These are phyloP conservation scores for Rhinogobio ventralis DNA, from an alignment of 2,797 vertebrate species.

Conservation along the genomic window DNA sequence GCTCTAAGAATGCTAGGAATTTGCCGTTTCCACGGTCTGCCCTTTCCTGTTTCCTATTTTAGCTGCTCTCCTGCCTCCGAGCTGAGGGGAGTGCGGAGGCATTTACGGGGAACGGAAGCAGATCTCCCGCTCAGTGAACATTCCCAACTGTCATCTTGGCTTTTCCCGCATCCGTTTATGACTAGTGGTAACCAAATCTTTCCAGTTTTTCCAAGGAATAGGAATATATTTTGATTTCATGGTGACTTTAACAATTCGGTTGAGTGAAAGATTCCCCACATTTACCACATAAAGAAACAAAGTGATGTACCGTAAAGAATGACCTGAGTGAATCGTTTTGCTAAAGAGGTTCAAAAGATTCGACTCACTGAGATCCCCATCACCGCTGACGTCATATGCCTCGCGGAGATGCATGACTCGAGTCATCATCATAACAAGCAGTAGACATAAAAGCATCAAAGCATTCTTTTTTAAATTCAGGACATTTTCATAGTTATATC, in stretches of 20 bases:
- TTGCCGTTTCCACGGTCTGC: conserved; percentile 31
- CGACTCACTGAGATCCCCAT: not conserved
- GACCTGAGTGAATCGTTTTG: not conserved
- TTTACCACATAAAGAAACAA: not conserved
- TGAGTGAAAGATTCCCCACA: not conserved
- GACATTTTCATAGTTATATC: not conserved
- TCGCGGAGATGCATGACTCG: not conserved
- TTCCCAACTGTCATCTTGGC: conserved; percentile 18
- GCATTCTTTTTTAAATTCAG: not conserved
- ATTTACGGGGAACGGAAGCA: conserved; percentile 50
- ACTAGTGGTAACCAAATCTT: not conserved
- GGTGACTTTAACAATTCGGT: not conserved
- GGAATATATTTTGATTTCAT: not conserved
- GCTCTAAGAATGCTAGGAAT: conserved; percentile 43
- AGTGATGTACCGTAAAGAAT: not conserved
- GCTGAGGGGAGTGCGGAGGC: conserved; percentile 35
- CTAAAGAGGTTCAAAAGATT: not conserved
- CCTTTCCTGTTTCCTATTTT: conserved; percentile 59
- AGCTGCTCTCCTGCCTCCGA: conserved; percentile 31
- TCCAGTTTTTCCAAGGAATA: not conserved
- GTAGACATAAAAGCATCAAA: not conserved
- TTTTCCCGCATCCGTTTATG: not conserved
- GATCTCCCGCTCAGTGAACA: conserved; percentile 26
- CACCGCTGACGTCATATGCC: not conserved
- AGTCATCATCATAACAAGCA: not conserved